Percentiles rank a stretch among this genome's conserved stretches.
These are phyloP conservation scores for Pitangus sulphuratus DNA, from an alignment of 2,797 vertebrate genomes.

Conservation along the genomic window DNA sequence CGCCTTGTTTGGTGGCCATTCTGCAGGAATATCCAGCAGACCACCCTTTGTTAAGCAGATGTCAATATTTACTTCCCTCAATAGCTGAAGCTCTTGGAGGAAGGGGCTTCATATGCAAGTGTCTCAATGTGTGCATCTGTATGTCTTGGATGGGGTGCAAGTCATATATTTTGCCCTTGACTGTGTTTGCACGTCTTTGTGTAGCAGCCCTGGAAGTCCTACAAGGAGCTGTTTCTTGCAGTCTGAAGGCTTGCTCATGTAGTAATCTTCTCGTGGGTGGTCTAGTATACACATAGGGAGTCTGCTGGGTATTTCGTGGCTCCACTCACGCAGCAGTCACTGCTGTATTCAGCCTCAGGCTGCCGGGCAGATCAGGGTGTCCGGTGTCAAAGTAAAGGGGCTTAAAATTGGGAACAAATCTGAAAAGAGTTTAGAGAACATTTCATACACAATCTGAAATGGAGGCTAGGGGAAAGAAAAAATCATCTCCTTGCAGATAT, in stretches of 20 bases:
- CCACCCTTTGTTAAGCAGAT: neutral
- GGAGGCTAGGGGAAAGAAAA: neutral
- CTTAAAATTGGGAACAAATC: neutral
- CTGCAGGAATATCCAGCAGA: neutral
- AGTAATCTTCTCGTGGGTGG: neutral
- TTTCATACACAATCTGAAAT: neutral
- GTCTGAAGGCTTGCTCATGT: neutral
- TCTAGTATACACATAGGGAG: neutral
- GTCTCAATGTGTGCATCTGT: neutral
- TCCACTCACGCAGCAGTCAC: neutral
- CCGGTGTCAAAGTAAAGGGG: neutral
- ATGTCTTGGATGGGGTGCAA: neutral
- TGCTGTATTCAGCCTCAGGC: neutral
- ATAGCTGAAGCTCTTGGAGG: neutral
- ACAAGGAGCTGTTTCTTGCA: neutral
- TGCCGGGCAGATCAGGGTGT: neutral
- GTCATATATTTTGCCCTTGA: neutral
- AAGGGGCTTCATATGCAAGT: neutral
- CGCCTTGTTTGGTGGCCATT: rapidly evolving
- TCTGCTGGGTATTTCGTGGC: neutral
- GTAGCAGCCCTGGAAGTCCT: neutral
- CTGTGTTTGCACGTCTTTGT: neutral
- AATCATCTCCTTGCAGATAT: neutral
- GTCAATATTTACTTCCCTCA: neutral
- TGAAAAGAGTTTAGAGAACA: neutral